Evolutionary conservation across 2,797 vertebrate genomes (phyloP).

Genomic region (Pristis pectinata): DNA sequence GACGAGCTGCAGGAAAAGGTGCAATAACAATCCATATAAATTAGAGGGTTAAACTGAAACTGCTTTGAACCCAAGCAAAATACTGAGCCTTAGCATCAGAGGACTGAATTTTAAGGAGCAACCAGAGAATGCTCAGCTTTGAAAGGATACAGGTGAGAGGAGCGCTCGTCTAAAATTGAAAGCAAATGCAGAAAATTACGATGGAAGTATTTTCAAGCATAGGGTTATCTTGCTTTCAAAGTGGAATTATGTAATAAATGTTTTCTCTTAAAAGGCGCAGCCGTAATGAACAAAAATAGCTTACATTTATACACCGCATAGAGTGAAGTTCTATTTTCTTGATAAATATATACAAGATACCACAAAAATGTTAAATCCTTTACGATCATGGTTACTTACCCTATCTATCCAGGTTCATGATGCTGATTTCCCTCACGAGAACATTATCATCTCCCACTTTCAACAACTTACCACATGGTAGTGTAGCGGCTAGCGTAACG

Average conservation of each 20-base stretch:
- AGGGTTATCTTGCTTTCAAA: not conserved
- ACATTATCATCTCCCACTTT: too few species aligned
- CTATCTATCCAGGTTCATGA: too few species aligned
- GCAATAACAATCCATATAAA: not conserved
- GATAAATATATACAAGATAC: too few species aligned
- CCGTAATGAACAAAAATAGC: not conserved
- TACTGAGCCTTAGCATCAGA: too few species aligned
- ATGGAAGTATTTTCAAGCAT: too few species aligned
- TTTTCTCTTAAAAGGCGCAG: not conserved
- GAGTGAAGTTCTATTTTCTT: too few species aligned
- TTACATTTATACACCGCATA: not conserved
- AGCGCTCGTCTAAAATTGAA: not conserved
- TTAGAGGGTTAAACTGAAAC: not conserved
- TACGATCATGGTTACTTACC: too few species aligned
- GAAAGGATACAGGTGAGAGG: not conserved
- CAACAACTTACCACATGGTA: too few species aligned
- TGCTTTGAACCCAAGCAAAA: not conserved
- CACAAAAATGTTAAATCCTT: too few species aligned
- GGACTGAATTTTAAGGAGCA: not conserved
- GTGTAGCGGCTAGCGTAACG: too few species aligned
- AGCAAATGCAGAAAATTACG: not conserved
- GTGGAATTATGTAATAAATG: not conserved
- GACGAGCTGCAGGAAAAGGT: not conserved
- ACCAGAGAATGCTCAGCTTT: not conserved
- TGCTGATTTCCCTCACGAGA: too few species aligned